Percentiles rank a stretch among this genome's conserved stretches.
Evolutionary conservation across 2,888 invertebrate genomes (phyloP).

Genomic region (Cryptops parisi): DNA sequence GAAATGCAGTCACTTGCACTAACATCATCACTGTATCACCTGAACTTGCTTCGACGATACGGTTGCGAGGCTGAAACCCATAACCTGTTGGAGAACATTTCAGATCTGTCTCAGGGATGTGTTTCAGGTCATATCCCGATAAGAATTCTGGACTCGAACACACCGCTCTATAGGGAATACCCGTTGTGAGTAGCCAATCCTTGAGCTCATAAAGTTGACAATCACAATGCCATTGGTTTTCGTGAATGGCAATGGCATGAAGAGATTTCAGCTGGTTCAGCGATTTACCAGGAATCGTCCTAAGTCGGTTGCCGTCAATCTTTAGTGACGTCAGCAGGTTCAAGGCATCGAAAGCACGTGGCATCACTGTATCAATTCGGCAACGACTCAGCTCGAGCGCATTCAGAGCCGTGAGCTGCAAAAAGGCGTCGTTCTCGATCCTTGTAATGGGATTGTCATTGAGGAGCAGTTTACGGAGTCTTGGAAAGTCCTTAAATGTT

Average conservation of each 20-base stretch:
- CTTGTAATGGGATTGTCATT: constrained; percentile 68
- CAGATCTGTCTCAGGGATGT: constrained; percentile 63
- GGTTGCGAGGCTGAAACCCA: constrained; percentile 5
- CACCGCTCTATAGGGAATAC: constrained; percentile 51
- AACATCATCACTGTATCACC: constrained; percentile 73
- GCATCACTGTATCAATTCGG: constrained; percentile 60
- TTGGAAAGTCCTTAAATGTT: constrained; percentile 63
- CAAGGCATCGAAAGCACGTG: constrained; percentile 60
- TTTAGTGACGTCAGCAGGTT: constrained; percentile 61
- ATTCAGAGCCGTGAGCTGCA: constrained; percentile 55
- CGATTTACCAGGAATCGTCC: constrained; percentile 23
- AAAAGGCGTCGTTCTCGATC: constrained; percentile 59
- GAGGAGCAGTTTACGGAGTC: constrained; percentile 60
- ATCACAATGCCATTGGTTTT: constrained; percentile 80
- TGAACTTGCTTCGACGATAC: constrained; percentile 51
- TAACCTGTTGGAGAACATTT: constrained; percentile 67
- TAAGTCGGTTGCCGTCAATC: constrained; percentile 61
- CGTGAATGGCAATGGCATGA: constrained; percentile 66
- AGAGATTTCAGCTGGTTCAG: constrained; percentile 31
- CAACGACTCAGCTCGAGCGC: constrained; percentile 72
- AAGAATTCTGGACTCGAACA: constrained; percentile 39
- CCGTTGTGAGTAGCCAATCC: constrained; percentile 54
- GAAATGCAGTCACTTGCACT: constrained; percentile 66
- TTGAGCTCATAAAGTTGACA: constrained; percentile 66
- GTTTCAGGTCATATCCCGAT: constrained; percentile 54